Evolutionary conservation across 2,113 vertebrate species (phyloP), one percentile per base, ranked within the genome.

Genomic region (Rousettus leschenaultii): DNA sequence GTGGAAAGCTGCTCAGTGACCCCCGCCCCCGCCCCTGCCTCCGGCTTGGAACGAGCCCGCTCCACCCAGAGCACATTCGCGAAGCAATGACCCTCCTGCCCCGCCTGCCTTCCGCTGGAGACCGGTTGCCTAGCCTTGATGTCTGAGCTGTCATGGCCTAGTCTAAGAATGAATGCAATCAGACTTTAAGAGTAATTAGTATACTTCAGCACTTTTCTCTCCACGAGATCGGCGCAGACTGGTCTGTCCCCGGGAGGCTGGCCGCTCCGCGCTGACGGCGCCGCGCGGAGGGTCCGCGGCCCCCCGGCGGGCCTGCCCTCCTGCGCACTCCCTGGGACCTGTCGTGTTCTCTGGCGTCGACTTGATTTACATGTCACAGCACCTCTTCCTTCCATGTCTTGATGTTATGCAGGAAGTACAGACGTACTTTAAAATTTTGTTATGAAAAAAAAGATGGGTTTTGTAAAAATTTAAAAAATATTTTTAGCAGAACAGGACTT

Each of bases 401-500:
- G 99, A 99, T 99, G 99, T 99, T 99, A 99, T 99, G 99, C 99
- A 99, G 99, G 99, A 99, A 99, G 99, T 99, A 99, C 99, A 98
- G 98, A 99, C 98, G 99, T 99, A 99, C 99, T 99, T 99, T 98
- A 98, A 99, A 99, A 99, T 99, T 99, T 99, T 99, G 98, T 98
- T 99, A 99, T 99, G 98, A 99, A 98, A 98, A 97, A 98, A 98
- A 98, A 98, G 98, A 99, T 99, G 99, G 99, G 98, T 99, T 99
- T 99, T 99, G 99, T 99, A 99, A 99, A 99, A 99, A 99, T 97
- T 57, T 19, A 57, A 57, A 57, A 79, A 99, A 99, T 99, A 99
- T 99, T 99, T 99, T 99, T 99, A 99, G 99, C 99, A 99, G 99
- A 99, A 99, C 99, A 99, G 99, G 99, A 99, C 99, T 99, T 99